Evolutionary conservation across 2,888 invertebrate genomes (phyloP).

Genomic region (Neocrepidodera transversa): DNA sequence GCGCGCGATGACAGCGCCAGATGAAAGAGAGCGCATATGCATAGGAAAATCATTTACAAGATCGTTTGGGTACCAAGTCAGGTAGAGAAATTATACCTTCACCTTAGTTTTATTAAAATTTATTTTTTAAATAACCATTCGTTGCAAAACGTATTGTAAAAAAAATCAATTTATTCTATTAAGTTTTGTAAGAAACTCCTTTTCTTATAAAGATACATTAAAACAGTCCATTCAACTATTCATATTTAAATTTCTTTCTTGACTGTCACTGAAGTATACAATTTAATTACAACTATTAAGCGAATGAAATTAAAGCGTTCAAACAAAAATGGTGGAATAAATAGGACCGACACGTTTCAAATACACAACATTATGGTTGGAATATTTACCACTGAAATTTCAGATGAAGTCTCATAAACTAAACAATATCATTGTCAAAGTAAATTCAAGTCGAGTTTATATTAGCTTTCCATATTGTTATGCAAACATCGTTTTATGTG

Average conservation of each 20-base stretch:
- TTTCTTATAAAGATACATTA: too few species aligned
- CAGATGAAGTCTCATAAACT: slow-evolving; percentile 43
- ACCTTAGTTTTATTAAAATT: too few species aligned
- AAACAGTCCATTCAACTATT: too few species aligned
- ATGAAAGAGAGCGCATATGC: too few species aligned
- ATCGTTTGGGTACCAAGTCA: too few species aligned
- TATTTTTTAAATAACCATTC: too few species aligned
- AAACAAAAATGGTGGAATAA: slow-evolving; percentile 1
- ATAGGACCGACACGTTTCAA: neutral
- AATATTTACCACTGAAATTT: slow-evolving; percentile 23
- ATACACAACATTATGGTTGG: slow-evolving; percentile 3
- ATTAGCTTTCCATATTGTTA: slow-evolving; percentile 44
- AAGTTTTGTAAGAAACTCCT: too few species aligned
- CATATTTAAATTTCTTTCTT: neutral
- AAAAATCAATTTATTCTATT: too few species aligned
- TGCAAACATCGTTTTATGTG: slow-evolving; percentile 39
- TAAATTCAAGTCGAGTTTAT: slow-evolving; percentile 42
- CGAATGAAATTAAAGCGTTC: neutral
- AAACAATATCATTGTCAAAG: slow-evolving; percentile 46
- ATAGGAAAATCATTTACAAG: too few species aligned
- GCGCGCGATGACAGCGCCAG: too few species aligned
- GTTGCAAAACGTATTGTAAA: too few species aligned
- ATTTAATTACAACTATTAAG: neutral
- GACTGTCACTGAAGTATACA: neutral
- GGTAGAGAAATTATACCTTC: too few species aligned